Percentiles rank a stretch among this genome's conserved stretches.
These are phyloP conservation scores for Halictus quadricinctus DNA, from an alignment of 2,888 invertebrate genomes.

Conservation along the genomic window DNA sequence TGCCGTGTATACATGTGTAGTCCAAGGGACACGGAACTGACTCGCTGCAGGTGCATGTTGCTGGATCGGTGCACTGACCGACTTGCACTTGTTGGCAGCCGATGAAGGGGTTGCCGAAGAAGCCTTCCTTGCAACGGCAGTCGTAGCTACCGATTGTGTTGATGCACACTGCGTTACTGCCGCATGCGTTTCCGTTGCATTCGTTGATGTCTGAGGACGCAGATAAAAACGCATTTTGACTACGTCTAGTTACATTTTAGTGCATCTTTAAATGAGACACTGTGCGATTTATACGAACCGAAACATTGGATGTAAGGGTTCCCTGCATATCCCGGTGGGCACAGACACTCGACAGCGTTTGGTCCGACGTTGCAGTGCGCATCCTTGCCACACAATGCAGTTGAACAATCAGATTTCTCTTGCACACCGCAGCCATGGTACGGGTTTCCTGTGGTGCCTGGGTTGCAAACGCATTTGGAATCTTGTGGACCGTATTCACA, in stretches of 20 bases:
- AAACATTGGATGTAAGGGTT: constrained; percentile 94
- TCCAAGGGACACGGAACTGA: constrained; percentile 90
- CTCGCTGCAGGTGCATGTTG: constrained; percentile 88
- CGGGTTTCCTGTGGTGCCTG: constrained; percentile 93
- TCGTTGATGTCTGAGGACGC: constrained; percentile 87
- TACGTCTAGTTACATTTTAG: not conserved
- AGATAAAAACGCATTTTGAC: not conserved
- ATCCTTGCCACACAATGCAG: constrained; percentile 89
- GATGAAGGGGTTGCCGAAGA: constrained; percentile 93
- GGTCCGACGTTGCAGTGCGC: constrained; percentile 91
- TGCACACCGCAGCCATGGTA: constrained; percentile 91
- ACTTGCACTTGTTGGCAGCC: constrained; percentile 89
- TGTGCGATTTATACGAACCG: constrained; percentile 81
- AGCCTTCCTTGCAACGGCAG: constrained; percentile 93
- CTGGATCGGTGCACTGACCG: constrained; percentile 88
- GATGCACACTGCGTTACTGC: constrained; percentile 93
- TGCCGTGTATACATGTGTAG: constrained; percentile 88
- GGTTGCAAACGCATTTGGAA: constrained; percentile 92
- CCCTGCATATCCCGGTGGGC: constrained; percentile 92
- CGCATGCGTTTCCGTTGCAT: constrained; percentile 91
- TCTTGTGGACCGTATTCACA: constrained; percentile 90
- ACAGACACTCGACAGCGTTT: constrained; percentile 90
- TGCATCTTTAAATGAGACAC: not conserved
- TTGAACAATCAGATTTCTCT: constrained; percentile 88
- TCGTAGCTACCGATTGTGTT: constrained; percentile 95